phyloP scores from a whole-genome alignment of 92 coral and sea anemone species.

The Palythoa grandis region DNA sequence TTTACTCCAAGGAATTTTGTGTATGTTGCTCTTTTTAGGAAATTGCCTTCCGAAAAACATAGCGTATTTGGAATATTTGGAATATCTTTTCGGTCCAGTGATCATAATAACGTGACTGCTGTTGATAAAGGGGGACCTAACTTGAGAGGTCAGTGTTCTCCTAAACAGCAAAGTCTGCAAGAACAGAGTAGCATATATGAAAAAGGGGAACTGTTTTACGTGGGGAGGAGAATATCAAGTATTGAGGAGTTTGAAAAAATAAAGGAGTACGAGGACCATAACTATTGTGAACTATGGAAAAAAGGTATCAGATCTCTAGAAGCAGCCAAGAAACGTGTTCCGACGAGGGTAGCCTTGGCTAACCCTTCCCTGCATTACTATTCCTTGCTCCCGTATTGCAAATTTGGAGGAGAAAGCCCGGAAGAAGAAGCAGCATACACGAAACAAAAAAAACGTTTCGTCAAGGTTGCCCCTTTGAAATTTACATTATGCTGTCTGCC shows the following conservation, averaged over 20 bases:
- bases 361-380: conserved; percentile 63
- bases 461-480: conserved; percentile 68
- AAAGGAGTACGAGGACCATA: conserved; percentile 47
- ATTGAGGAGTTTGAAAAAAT: conserved; percentile 1
- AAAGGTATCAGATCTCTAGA: conserved; percentile 54
- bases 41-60: too few species aligned
- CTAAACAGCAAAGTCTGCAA: conserved; percentile 4
- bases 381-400: conserved; percentile 52
- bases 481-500: conserved; percentile 52
- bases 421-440: conserved; percentile 28
- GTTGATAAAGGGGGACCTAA: conserved; percentile 28
- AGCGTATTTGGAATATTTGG: too few species aligned
- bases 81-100: conserved; percentile 27
- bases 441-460: conserved; percentile 60
- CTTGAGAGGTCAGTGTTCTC: conserved; percentile 25
- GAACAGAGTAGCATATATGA: background rate
- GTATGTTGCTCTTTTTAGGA: too few species aligned
- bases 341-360: conserved; percentile 59
- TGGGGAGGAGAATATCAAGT: background rate
- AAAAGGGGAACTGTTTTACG: background rate
- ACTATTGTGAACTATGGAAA: conserved; percentile 59
- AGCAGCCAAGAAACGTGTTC: conserved; percentile 51
- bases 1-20: background rate
- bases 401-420: conserved; percentile 60
- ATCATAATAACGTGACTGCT: conserved; percentile 14